phyloP scores from a whole-genome alignment of 1,140 invertebrate genomes.

The Drosophila equinoxialis region DNA sequence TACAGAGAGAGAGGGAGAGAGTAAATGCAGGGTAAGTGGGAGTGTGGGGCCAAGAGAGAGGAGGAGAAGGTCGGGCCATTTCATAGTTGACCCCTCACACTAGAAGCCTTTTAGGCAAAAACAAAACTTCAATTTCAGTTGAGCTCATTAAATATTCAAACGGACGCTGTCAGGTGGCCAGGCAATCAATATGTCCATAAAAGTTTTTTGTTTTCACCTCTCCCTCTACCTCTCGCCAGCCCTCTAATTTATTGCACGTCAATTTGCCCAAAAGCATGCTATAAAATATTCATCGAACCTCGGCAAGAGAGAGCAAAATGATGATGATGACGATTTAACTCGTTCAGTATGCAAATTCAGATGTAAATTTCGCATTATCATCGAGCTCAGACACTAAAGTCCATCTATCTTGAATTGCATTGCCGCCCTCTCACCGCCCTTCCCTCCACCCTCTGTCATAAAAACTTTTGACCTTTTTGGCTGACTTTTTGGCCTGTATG shows the following conservation, averaged over 20 bases:
- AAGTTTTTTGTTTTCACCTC: background rate
- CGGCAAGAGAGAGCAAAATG: background rate
- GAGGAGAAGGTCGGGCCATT: constrained; percentile 26
- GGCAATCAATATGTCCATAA: constrained; percentile 45
- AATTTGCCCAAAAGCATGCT: constrained; percentile 74
- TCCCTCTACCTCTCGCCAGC: background rate
- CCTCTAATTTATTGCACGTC: constrained; percentile 65
- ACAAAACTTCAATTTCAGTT: constrained; percentile 13
- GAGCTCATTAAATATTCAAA: constrained; percentile 52
- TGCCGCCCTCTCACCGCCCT: background rate
- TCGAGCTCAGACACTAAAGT: background rate
- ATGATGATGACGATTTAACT: constrained; percentile 28
- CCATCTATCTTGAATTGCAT: background rate
- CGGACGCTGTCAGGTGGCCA: constrained; percentile 32
- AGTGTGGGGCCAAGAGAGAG: background rate
- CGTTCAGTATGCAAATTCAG: constrained; percentile 50
- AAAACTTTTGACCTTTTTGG: constrained; percentile 47
- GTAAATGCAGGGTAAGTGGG: background rate
- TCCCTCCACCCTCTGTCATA: background rate
- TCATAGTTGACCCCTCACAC: constrained; percentile 14
- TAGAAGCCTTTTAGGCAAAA: constrained; percentile 16
- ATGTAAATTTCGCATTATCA: constrained; percentile 44
- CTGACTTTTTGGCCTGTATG: background rate
- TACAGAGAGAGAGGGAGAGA: background rate
- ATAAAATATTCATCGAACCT: constrained; percentile 68